Base-by-base conservation (phyloP, 2,113 vertebrate genomes). In the Sylvilagus bachmani region DNA sequence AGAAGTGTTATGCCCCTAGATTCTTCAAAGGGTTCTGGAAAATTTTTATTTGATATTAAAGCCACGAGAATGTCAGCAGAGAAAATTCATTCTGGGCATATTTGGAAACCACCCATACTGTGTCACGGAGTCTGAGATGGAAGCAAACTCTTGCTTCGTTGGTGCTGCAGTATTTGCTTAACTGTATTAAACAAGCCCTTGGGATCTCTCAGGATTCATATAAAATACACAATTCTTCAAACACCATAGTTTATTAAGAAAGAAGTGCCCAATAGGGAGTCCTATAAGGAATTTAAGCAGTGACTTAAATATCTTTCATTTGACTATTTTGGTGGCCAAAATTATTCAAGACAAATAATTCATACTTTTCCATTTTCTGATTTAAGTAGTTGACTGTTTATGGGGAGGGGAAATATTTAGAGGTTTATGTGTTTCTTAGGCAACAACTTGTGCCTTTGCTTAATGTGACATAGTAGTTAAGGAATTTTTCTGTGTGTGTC, bases 41-140 rank as follows among this genome's bases (percentile, higher is more conserved):
- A 90, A 38, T 33, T 91, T 91, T 94, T 70, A 91, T 71, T 90
- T 92, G 27, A 66, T 77, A 31, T 84, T 92, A 81, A 84, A 95
- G 3, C 62, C 12, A 1, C 38, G 62, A 69, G 85, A 96, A 22
- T 91, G 6, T 83, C 83, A 91, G 82, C 9, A 33, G 62, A 55
- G 71, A 24, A 36, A 70, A 80, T n/a, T n/a, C 29, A 62, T 31
- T 73, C 49, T 92, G 25, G 12, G 2, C 69, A 2, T 74, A n/a
- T 88, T 95, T 97, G 38, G 92, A 61, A 84, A 53, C 27, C 38
- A 80, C n/a, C 71, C 9, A 1, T 14, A 55, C 29, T 62, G 38
- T 61, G 62, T 88, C 84, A 78, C 22, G 71, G 49, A 87, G n/a
- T 27, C 8, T 22, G 38, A 67, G 58, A 80, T 27, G 2, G 3